These are phyloP conservation scores for Orchesellides sinensis DNA, from an alignment of 2,888 invertebrate genomes.

Conservation along the genomic window DNA sequence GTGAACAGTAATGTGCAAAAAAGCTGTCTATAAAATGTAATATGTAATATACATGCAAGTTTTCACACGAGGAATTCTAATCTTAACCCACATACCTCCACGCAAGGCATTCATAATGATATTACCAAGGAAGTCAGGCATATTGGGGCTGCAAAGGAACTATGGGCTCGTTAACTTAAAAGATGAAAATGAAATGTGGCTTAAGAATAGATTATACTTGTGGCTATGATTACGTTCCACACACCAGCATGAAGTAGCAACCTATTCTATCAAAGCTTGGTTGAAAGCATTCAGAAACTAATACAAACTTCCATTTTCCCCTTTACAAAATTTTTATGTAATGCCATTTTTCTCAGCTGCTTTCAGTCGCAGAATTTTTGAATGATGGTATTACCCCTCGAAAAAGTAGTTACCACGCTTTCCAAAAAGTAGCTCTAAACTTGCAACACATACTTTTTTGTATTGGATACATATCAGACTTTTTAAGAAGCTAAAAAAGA, in stretches of 20 bases:
- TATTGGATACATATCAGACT: conserved; percentile 7
- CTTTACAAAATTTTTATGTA: conserved; percentile 29
- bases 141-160: no score
- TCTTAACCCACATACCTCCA: conserved; percentile 35
- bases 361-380: conserved; percentile 50
- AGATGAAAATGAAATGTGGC: conserved; percentile 54
- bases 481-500: conserved; percentile 5
- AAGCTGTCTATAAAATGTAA: background rate
- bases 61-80: conserved; percentile 36
- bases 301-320: no score
- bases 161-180: conserved; percentile 36
- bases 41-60: background rate
- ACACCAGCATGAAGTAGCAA: no score
- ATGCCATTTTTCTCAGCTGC: conserved; percentile 58
- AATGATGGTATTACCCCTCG: conserved; percentile 57
- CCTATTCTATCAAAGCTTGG: no score
- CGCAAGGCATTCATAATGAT: conserved; percentile 11
- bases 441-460: conserved; percentile 1
- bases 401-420: conserved; percentile 39
- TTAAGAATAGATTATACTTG: conserved; percentile 57
- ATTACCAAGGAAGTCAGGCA: background rate
- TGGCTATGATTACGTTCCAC: conserved; percentile 42
- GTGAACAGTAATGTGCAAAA: conserved; percentile 27
- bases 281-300: no score
- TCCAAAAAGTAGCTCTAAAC: background rate